A percentile compares a stretch with the other conserved stretches of the same genome.
These are phyloP conservation scores for Astreopora myriophthalma DNA, from an alignment of 64 coral and sea anemone species.

Conservation along the genomic window DNA sequence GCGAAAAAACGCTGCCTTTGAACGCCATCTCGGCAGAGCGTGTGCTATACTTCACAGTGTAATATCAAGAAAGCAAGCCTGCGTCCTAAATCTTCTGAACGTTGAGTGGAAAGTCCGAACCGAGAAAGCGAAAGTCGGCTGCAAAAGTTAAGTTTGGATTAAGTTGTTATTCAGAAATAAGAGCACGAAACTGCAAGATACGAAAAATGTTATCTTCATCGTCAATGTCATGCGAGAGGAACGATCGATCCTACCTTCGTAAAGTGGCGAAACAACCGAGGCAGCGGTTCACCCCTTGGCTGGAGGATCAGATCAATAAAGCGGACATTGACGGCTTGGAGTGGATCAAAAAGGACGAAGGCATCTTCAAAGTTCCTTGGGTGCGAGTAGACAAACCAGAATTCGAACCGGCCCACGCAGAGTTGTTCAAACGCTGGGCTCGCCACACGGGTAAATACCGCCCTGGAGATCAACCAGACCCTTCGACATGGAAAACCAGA, in stretches of 20 bases:
- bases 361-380: constrained; percentile 78
- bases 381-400: constrained; percentile 86
- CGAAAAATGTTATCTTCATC: constrained; percentile 7
- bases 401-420: constrained; percentile 75
- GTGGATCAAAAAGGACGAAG: constrained; percentile 66
- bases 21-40: background rate
- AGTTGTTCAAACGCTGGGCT: constrained; percentile 85
- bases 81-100: too few species aligned
- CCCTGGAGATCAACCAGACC: constrained; percentile 73
- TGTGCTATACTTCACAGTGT: too few species aligned
- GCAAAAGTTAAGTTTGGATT: background rate
- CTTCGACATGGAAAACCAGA: constrained; percentile 86
- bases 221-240: background rate
- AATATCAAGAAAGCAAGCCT: too few species aligned
- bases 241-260: constrained; percentile 5
- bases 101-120: background rate
- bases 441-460: constrained; percentile 78
- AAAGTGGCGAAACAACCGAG: constrained; percentile 14
- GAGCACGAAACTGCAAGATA: constrained; percentile 34
- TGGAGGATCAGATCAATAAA: constrained; percentile 63
- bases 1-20: background rate
- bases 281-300: constrained; percentile 80
- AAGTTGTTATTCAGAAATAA: constrained; percentile 4
- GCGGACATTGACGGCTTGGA: constrained; percentile 61
- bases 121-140: constrained; percentile 16